Evolutionary conservation across 2,888 invertebrate genomes (phyloP).

Genomic region (Xestobium rufovillosum): DNA sequence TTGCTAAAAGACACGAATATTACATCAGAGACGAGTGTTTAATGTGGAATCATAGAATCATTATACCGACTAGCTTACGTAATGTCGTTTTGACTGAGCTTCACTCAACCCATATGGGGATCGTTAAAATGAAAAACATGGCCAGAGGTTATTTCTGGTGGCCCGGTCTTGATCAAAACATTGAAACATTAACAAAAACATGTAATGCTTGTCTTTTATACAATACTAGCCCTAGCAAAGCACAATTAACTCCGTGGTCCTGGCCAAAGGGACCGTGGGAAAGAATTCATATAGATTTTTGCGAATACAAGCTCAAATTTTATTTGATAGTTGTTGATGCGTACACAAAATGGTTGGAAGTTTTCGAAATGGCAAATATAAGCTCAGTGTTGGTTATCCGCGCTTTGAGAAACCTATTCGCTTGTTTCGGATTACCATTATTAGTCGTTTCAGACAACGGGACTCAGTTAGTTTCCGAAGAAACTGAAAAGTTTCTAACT

Average conservation of each 20-base stretch:
- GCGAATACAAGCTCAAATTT: slow-evolving; percentile 13
- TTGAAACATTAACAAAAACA: slow-evolving; percentile 22
- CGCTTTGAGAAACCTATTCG: slow-evolving; percentile 16
- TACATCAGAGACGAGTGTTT: slow-evolving; percentile 15
- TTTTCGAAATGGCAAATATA: slow-evolving; percentile 16
- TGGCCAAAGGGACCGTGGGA: slow-evolving; percentile 1
- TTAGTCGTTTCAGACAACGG: slow-evolving; percentile 22
- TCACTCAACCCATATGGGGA: slow-evolving; percentile 25
- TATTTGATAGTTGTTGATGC: slow-evolving; percentile 21
- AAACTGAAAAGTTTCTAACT: slow-evolving; percentile 19
- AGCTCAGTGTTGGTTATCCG: slow-evolving; percentile 11
- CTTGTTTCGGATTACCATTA: slow-evolving; percentile 19
- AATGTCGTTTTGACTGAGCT: slow-evolving; percentile 21
- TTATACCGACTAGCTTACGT: slow-evolving; percentile 23
- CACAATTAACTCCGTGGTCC: slow-evolving; percentile 19
- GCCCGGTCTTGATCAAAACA: slow-evolving; percentile 24
- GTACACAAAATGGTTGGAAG: slow-evolving; percentile 23
- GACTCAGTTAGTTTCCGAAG: slow-evolving; percentile 16
- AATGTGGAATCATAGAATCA: slow-evolving; percentile 25
- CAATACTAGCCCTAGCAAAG: slow-evolving; percentile 17
- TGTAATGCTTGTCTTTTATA: slow-evolving; percentile 21
- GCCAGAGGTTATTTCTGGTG: slow-evolving; percentile 27
- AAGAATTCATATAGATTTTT: slow-evolving; percentile 24
- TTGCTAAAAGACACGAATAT: slow-evolving; percentile 15
- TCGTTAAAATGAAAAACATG: slow-evolving; percentile 25